phyloP scores from a whole-genome alignment of 2,888 invertebrate species.

The Hydriomena furcata region DNA sequence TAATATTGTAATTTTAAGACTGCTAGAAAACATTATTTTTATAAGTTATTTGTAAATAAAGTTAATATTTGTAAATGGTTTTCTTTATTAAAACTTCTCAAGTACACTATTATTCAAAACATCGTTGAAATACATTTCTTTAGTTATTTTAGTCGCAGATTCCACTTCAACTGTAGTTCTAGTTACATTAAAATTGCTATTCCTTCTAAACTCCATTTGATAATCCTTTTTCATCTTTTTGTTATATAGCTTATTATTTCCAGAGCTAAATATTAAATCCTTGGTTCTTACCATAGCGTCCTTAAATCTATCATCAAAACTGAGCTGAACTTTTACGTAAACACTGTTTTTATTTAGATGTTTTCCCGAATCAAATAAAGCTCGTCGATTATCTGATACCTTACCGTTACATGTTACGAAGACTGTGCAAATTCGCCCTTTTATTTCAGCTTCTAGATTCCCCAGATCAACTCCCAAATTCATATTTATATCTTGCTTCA shows the following conservation, averaged over 20 bases:
- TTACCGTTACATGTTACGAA: constrained; percentile 57
- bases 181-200: constrained; percentile 2
- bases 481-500: constrained; percentile 50
- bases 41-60: constrained; percentile 25
- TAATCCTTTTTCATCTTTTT: neutral
- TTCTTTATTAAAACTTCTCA: constrained; percentile 15
- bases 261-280: neutral
- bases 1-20: constrained; percentile 17
- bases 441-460: constrained; percentile 45
- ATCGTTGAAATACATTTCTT: neutral
- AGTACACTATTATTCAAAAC: constrained; percentile 3
- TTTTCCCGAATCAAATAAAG: neutral
- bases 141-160: neutral
- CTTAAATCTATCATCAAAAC: constrained; percentile 46
- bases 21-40: constrained; percentile 23
- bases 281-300: constrained; percentile 18
- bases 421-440: constrained; percentile 46
- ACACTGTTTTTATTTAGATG: constrained; percentile 36
- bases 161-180: constrained; percentile 7
- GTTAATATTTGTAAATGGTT: constrained; percentile 15
- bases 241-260: neutral
- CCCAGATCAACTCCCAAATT: constrained; percentile 56
- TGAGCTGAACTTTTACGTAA: constrained; percentile 51
- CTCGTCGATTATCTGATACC: constrained; percentile 18
- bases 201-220: neutral